A percentile compares a stretch with the other conserved stretches of the same genome.
These are phyloP conservation scores for Norana najaformis DNA, from an alignment of 2,888 invertebrate species.

Conservation along the genomic window DNA sequence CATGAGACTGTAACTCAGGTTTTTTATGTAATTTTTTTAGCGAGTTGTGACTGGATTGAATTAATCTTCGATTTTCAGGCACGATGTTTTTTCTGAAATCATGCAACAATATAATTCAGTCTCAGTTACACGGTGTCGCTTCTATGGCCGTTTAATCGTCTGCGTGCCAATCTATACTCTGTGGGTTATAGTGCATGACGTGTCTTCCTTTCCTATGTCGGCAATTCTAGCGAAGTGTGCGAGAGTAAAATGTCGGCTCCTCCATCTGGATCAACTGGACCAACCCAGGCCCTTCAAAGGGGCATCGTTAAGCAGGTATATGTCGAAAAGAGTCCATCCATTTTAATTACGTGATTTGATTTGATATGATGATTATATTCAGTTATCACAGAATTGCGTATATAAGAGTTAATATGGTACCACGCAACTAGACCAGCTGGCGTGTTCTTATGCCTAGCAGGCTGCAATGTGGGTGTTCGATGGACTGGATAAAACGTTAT, in stretches of 20 bases:
- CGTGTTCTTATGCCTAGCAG: background rate
- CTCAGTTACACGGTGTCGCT: background rate
- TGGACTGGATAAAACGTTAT: too few relatives aligned
- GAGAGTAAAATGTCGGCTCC: slow-evolving; percentile 15
- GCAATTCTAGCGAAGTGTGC: background rate
- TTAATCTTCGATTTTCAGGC: background rate
- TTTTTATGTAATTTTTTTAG: background rate
- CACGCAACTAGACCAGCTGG: background rate
- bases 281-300: background rate
- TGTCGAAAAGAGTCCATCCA: background rate
- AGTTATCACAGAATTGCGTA: background rate
- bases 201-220: slow-evolving; percentile 18
- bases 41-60: background rate
- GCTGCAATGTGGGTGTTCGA: background rate
- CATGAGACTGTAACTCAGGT: background rate
- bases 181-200: slow-evolving; percentile 14
- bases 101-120: background rate
- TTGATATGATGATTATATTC: background rate
- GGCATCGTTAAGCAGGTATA: slow-evolving; percentile 25
- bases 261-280: slow-evolving; percentile 17
- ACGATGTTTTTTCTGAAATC: background rate
- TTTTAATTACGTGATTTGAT: background rate
- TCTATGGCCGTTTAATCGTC: background rate
- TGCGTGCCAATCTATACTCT: background rate
- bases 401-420: background rate